Conservation (phyloP, 2,888 invertebrate species). For the Nephrotoma flavescens region DNA sequence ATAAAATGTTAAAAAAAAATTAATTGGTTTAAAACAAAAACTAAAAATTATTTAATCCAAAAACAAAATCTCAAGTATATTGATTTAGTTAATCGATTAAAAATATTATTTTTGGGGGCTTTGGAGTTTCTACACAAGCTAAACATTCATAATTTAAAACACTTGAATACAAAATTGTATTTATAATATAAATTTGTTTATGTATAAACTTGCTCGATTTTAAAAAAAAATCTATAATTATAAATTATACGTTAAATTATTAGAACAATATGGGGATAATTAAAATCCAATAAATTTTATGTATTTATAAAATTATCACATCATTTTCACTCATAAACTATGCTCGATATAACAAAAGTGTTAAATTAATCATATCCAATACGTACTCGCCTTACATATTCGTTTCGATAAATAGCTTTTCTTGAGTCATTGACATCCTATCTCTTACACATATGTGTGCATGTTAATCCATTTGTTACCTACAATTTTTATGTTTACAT, state of each 20-base stretch:
- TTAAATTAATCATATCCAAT: background rate
- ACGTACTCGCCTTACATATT: background rate
- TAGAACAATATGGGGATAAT: background rate
- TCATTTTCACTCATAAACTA: background rate
- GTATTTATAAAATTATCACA: background rate
- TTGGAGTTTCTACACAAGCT: background rate
- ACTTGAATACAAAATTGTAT: background rate
- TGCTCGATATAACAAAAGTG: background rate
- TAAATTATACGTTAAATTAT: background rate
- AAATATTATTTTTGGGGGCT: background rate
- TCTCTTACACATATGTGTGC: background rate
- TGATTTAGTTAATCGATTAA: background rate
- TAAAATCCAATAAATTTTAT: background rate
- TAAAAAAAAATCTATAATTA: no score
- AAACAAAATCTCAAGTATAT: background rate
- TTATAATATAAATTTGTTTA: background rate
- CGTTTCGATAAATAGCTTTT: background rate
- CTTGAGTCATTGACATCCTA: background rate
- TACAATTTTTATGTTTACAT: background rate
- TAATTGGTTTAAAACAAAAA: background rate
- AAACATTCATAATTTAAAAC: background rate
- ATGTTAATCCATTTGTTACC: background rate
- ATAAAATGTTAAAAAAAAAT: background rate
- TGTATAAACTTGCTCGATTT: no score
- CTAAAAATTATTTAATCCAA: background rate